Evolutionary conservation across 2,888 invertebrate genomes (phyloP).

Genomic region (Pyralis farinalis): DNA sequence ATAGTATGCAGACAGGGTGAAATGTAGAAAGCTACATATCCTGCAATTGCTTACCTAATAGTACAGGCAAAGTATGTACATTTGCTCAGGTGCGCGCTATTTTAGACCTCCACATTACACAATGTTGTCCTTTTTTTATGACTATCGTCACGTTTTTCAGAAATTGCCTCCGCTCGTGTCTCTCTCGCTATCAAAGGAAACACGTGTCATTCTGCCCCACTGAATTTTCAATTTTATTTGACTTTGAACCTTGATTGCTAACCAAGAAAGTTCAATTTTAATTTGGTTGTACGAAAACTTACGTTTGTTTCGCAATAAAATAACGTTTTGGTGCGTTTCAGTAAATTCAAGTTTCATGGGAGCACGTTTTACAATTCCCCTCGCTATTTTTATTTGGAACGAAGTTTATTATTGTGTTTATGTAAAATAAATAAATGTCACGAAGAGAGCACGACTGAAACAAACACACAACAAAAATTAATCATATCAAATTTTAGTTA

Average conservation of each 20-base stretch:
- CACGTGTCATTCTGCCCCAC: slow-evolving; percentile 16
- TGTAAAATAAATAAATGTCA: not conserved
- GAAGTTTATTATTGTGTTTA: not conserved
- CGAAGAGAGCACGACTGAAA: too few relatives aligned
- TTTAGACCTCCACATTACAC: not conserved
- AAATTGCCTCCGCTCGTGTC: slow-evolving; percentile 42
- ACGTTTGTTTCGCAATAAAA: slow-evolving; percentile 23
- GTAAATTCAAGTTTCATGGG: slow-evolving; percentile 28
- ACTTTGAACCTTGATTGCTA: slow-evolving; percentile 30
- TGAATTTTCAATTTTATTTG: slow-evolving; percentile 19
- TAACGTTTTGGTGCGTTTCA: slow-evolving; percentile 22
- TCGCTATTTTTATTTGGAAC: slow-evolving; percentile 16
- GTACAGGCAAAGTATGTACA: not conserved
- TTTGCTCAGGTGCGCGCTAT: not conserved
- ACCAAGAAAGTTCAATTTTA: slow-evolving; percentile 20
- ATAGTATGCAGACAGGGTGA: too few relatives aligned
- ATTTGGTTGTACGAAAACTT: slow-evolving; percentile 11
- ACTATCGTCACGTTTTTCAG: slow-evolving; percentile 54
- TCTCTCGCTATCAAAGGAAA: slow-evolving; percentile 35
- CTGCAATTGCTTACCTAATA: not conserved
- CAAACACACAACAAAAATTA: not conserved
- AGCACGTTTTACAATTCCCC: slow-evolving; percentile 25
- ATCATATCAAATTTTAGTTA: too few relatives aligned
- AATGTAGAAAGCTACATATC: too few relatives aligned
- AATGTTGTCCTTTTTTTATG: slow-evolving; percentile 46